Evolutionary conservation across 2,888 invertebrate species (phyloP).

Genomic region (Meiosimyza decipiens): DNA sequence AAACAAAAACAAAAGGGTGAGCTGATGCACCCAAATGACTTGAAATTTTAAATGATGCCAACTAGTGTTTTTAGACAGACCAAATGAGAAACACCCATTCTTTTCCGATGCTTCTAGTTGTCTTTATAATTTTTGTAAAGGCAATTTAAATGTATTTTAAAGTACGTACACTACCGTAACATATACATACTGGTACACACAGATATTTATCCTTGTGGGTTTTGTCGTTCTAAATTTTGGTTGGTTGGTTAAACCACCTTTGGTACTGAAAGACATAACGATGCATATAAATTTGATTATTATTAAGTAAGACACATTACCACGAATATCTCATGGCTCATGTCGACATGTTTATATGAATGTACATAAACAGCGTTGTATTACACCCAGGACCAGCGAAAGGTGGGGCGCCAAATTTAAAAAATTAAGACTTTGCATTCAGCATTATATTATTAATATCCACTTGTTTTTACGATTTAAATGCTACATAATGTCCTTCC

Average conservation of each 20-base stretch:
- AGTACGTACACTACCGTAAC: neutral
- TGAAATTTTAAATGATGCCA: neutral
- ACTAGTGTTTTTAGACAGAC: neutral
- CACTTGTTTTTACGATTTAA: neutral
- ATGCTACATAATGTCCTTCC: no score
- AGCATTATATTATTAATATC: neutral
- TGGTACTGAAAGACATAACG: conserved; percentile 54
- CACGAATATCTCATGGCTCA: conserved; percentile 45
- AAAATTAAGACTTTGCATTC: no score
- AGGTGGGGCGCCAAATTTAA: neutral
- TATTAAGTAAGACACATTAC: conserved; percentile 56
- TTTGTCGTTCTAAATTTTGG: conserved; percentile 28
- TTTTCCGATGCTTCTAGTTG: neutral
- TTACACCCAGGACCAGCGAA: no score
- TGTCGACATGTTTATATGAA: neutral
- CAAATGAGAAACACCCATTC: neutral
- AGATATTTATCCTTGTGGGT: neutral
- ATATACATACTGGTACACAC: neutral
- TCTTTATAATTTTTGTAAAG: conserved; percentile 9
- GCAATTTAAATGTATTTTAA: conserved; percentile 25
- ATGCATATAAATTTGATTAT: conserved; percentile 60
- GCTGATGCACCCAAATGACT: conserved; percentile 2
- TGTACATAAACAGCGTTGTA: no score
- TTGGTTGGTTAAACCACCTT: conserved; percentile 42
- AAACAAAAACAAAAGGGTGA: conserved; percentile 7